Evolutionary conservation across 2,797 vertebrate species (phyloP).

Genomic region (Balearica regulorum): DNA sequence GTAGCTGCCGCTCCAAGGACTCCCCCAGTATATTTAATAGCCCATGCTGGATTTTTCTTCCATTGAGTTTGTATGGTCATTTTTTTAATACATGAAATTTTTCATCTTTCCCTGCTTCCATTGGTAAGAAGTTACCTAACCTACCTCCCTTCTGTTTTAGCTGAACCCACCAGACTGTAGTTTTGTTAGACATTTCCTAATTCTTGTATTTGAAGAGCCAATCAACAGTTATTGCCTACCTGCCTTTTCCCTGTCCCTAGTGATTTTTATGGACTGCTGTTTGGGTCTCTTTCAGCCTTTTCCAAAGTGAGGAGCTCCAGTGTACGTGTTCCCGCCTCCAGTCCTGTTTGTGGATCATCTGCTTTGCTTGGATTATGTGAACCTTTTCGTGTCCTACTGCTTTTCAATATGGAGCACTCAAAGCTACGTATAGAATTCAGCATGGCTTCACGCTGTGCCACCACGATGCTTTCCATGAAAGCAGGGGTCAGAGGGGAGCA

Average conservation of each 20-base stretch:
- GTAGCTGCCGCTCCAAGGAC: background rate
- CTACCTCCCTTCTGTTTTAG: too few relatives aligned
- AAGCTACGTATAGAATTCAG: background rate
- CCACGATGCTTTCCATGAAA: rapidly evolving
- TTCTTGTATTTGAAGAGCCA: background rate
- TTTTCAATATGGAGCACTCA: rapidly evolving
- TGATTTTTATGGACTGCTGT: background rate
- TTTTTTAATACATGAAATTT: background rate
- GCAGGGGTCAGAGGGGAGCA: rapidly evolving
- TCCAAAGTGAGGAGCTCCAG: background rate
- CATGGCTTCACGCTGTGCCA: background rate
- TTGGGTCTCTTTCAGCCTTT: background rate
- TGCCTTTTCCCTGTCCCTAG: background rate
- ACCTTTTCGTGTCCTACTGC: background rate
- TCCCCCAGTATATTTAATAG: background rate
- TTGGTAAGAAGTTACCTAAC: background rate
- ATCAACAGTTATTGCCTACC: background rate
- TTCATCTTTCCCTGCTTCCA: background rate
- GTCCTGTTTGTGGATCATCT: background rate
- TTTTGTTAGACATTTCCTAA: too few relatives aligned
- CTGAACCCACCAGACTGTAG: too few relatives aligned
- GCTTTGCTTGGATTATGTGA: background rate
- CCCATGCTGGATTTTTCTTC: background rate
- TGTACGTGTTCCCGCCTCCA: rapidly evolving
- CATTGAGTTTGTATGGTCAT: background rate